Percentiles rank a stretch among this genome's conserved stretches.
phyloP scores from a whole-genome alignment of 2,113 vertebrate species.

The Elgaria multicarinata region DNA sequence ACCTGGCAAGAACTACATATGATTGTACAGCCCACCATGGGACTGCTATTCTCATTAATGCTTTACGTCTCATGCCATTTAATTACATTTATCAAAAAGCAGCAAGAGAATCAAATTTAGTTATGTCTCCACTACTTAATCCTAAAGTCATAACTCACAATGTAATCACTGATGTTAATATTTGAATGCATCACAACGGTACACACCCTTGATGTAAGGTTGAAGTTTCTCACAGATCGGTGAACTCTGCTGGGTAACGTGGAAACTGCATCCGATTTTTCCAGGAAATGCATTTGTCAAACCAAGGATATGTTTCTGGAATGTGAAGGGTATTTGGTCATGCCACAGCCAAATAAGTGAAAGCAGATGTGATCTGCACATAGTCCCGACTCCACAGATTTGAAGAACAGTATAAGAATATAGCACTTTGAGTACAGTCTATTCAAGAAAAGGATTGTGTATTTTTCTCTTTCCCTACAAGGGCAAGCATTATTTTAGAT shows the following conservation, averaged over 20 bases:
- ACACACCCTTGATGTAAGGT: conserved; percentile 85
- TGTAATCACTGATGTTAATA: neutral
- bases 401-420: neutral
- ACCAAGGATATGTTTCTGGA: conserved; percentile 86
- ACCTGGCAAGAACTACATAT: neutral
- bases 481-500: neutral
- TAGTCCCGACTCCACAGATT: neutral
- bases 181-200: neutral
- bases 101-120: neutral
- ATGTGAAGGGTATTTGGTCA: conserved; percentile 73
- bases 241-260: conserved; percentile 86
- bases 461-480: neutral
- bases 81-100: neutral
- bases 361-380: conserved; percentile 62
- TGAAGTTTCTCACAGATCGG: conserved; percentile 81
- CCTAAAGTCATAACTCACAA: conserved; percentile 1
- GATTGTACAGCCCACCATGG: neutral
- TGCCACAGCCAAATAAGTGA: conserved; percentile 57
- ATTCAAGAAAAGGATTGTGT: neutral
- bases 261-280: conserved; percentile 87
- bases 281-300: conserved; percentile 86
- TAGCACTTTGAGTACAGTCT: neutral
- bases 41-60: neutral
- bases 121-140: neutral
- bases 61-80: neutral